A percentile compares a stretch with the other conserved stretches of the same genome.
phyloP scores from a whole-genome alignment of 2,113 vertebrate genomes.

The Rattus rattus region DNA sequence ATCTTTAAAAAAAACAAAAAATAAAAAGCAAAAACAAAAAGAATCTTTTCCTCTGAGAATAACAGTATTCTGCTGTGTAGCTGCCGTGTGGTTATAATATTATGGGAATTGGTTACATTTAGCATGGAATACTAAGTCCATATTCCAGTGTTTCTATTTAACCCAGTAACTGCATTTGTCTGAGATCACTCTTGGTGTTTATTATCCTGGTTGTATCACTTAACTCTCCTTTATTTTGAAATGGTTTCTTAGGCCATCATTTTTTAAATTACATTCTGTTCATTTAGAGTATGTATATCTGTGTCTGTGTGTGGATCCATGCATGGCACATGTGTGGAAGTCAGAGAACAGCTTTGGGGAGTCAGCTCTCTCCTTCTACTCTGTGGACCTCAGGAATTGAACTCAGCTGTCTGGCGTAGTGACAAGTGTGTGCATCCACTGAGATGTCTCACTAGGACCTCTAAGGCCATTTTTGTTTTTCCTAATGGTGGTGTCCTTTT shows the following conservation, averaged over 20 bases:
- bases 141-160: neutral
- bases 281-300: neutral
- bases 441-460: neutral
- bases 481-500: neutral
- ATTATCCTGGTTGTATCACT: neutral
- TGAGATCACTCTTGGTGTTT: neutral
- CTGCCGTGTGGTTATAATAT: neutral
- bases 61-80: constrained; percentile 9
- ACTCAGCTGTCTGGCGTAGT: neutral
- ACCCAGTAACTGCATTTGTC: neutral
- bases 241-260: neutral
- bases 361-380: neutral
- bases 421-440: neutral
- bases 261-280: neutral
- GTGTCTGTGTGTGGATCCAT: neutral
- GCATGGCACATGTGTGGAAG: neutral
- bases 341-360: neutral
- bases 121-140: neutral
- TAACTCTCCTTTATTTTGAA: constrained; percentile 1
- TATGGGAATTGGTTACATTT: neutral
- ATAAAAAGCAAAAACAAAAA: neutral
- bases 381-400: neutral
- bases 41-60: constrained; percentile 19
- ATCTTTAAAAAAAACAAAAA: neutral
- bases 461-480: constrained; percentile 1